Base-by-base conservation (phyloP, 2,113 vertebrate species). In the Calyptommatus sinebrachiatus region DNA sequence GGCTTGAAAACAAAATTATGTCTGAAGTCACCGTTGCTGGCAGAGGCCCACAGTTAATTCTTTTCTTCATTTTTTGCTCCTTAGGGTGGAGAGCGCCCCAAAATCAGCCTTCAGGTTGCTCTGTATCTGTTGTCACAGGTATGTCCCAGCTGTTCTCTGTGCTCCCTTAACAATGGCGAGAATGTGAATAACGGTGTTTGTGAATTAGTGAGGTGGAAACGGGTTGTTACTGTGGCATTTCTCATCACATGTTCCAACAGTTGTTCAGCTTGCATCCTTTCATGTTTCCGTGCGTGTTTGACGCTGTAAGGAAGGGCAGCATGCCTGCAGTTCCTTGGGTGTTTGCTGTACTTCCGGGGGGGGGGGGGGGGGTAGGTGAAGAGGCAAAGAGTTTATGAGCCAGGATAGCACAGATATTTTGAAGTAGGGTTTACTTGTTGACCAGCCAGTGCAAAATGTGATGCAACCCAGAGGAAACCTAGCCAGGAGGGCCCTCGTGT, bases 101-200 rank as follows among this genome's bases (percentile, higher is more conserved):
- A 97, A 91, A 99, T 99, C 87, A 99, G 97, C 90, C 94, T 97
- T 63, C 97, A 98, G 10, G 98, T 99, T 86, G 97, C 98, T 12
- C 97, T 99, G 29, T 99, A 99, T 88, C 96, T 99, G 80, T 96
- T 99, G 72, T 99, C 98, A 24, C 98, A 99, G 96, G 98, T 99
- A 95, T 73, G 73, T 29, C 35, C 87, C 16, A 67, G 12, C 12
- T 18, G 53, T 57, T 57, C 14, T 57, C 53, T 18, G 14, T 57
- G 12, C 14, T 18, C 53, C 8, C 48, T 50, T 41, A n/a, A 50
- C 10, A 31, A 76, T 82, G 74, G 4, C n/a, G 5, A 11, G 35
- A 28, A 5, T n/a, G 0, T 70, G 72, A 31, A 20, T 16, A 2
- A 22, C 57, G 62, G 81, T 45, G 26, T 53, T 12, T 20, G 29